Evolutionary conservation across 2,888 invertebrate genomes (phyloP).

Genomic region (Helicoverpa assulta): DNA sequence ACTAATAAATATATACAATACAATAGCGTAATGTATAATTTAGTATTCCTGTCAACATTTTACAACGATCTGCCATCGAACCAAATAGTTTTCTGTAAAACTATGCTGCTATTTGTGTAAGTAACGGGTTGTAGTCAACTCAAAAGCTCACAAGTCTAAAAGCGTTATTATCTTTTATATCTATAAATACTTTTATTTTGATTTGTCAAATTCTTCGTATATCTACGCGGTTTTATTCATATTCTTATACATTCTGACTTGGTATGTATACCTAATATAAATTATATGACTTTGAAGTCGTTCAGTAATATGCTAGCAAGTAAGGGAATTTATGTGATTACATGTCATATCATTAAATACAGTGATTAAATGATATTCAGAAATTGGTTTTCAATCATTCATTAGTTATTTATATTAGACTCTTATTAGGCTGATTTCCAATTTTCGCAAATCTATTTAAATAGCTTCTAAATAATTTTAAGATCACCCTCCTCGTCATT

Average conservation of each 20-base stretch:
- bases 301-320: conserved; percentile 57
- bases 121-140: background rate
- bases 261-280: conserved; percentile 27
- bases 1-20: conserved; percentile 46
- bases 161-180: too few species aligned
- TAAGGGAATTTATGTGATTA: conserved; percentile 78
- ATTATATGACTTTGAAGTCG: conserved; percentile 40
- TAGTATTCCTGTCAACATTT: conserved; percentile 45
- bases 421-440: too few species aligned
- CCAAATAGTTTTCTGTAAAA: conserved; percentile 3
- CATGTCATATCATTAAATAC: conserved; percentile 79
- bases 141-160: too few species aligned
- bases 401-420: conserved; percentile 2
- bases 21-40: conserved; percentile 52
- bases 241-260: conserved; percentile 37
- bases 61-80: conserved; percentile 41
- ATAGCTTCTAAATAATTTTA: too few species aligned
- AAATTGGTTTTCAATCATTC: conserved; percentile 66
- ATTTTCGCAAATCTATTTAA: too few species aligned
- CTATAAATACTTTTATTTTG: conserved; percentile 10
- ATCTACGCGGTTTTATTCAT: conserved; percentile 18
- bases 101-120: conserved; percentile 5
- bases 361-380: conserved; percentile 74
- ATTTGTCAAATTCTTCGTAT: conserved; percentile 13
- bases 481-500: too few species aligned